Conservation (phyloP, 2,113 vertebrate genomes). For the Crotalus helleri region DNA sequence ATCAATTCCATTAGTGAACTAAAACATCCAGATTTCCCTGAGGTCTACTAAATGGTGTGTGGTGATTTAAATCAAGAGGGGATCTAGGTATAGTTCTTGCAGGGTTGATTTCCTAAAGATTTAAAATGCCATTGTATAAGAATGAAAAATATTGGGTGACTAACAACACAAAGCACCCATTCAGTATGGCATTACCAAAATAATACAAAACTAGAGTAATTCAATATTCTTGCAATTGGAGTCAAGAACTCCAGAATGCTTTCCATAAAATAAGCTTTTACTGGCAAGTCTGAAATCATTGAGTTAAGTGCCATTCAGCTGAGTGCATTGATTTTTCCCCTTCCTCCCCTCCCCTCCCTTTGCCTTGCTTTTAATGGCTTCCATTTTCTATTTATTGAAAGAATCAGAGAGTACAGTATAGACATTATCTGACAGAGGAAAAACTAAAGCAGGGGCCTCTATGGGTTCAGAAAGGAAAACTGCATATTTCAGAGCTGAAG, state of each 20-base stretch:
- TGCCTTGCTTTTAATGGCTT: conserved; percentile 50
- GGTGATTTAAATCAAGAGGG: neutral
- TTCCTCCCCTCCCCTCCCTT: neutral
- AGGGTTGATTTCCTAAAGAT: conserved; percentile 13
- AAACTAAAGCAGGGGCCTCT: neutral
- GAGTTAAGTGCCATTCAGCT: conserved; percentile 29
- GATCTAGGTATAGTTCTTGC: conserved; percentile 17
- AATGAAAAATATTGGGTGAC: conserved; percentile 2
- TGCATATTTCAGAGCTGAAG: too few species aligned
- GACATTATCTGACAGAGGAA: conserved; percentile 14
- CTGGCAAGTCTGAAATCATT: conserved; percentile 30
- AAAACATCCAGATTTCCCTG: neutral
- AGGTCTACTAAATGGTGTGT: conserved; percentile 5
- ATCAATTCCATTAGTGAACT: neutral
- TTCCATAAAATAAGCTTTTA: conserved; percentile 34
- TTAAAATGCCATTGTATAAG: conserved; percentile 35
- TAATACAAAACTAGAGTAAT: conserved; percentile 26
- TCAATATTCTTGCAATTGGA: conserved; percentile 23
- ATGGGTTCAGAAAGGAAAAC: neutral
- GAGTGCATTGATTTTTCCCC: conserved; percentile 20
- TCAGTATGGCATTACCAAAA: conserved; percentile 8
- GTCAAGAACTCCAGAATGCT: conserved; percentile 22
- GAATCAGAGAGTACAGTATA: conserved; percentile 28
- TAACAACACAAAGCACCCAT: conserved; percentile 15
- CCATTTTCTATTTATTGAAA: conserved; percentile 44